phyloP scores from a whole-genome alignment of 1,140 invertebrate species.

The Caerostris extrusa region DNA sequence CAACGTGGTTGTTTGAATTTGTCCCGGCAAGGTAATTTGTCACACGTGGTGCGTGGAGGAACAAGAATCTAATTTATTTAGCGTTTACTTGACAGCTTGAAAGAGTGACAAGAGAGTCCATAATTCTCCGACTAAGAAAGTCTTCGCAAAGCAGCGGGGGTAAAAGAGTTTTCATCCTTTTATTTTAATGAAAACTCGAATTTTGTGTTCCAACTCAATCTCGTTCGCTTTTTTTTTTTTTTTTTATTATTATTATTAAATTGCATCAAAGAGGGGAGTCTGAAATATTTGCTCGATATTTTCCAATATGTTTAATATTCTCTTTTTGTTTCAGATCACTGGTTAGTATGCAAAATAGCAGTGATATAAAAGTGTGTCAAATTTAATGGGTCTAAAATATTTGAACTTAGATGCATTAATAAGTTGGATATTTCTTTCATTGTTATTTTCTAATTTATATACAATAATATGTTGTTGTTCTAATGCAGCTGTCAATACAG shows the following conservation, averaged over 20 bases:
- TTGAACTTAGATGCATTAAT: no score
- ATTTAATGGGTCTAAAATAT: no score
- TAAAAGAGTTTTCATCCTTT: neutral
- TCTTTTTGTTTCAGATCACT: no score
- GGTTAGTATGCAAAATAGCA: no score
- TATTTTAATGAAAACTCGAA: neutral
- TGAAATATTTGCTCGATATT: neutral
- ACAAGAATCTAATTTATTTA: slow-evolving; percentile 53
- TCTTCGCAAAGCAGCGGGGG: neutral
- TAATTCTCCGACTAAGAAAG: slow-evolving; percentile 20
- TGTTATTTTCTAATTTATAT: no score
- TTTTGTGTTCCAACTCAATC: neutral
- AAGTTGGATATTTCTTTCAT: no score
- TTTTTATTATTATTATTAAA: neutral
- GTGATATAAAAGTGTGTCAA: no score
- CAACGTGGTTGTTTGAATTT: slow-evolving; percentile 59
- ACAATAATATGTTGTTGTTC: no score
- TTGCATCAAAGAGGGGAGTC: neutral
- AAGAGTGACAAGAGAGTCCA: slow-evolving; percentile 34
- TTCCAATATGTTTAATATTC: neutral
- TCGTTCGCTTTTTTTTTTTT: neutral
- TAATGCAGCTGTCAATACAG: no score
- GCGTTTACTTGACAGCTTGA: neutral
- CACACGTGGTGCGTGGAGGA: neutral
- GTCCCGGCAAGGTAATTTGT: slow-evolving; percentile 32